Percentiles rank a stretch among this genome's conserved stretches.
These are phyloP conservation scores for Strigamia transsilvanica DNA, from an alignment of 2,888 invertebrate genomes.

Conservation along the genomic window DNA sequence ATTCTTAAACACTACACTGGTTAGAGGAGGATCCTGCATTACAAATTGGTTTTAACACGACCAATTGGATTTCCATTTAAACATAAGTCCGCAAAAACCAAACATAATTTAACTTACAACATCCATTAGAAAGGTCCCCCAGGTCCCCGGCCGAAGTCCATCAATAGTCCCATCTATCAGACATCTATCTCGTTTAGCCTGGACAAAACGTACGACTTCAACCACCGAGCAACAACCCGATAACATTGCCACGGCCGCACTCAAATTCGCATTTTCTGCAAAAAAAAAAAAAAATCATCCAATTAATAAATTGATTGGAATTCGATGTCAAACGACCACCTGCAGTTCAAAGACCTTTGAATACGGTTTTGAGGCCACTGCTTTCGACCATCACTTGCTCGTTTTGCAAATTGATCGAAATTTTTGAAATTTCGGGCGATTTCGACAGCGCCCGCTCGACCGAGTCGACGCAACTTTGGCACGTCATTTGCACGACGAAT, in stretches of 20 bases:
- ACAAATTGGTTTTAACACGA: too few species aligned
- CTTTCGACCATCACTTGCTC: constrained; percentile 74
- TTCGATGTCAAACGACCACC: background rate
- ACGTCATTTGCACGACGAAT: constrained; percentile 58
- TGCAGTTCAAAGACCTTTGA: constrained; percentile 77
- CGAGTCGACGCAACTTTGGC: constrained; percentile 55
- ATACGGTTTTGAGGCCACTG: constrained; percentile 77
- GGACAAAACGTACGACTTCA: constrained; percentile 81
- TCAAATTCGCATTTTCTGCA: constrained; percentile 57
- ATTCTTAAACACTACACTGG: too few species aligned
- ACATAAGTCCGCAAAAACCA: too few species aligned
- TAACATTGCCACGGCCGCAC: constrained; percentile 78
- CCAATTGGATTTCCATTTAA: too few species aligned
- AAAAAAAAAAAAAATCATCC: background rate
- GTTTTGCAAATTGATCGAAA: constrained; percentile 70
- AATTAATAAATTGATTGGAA: background rate
- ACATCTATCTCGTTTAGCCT: constrained; percentile 70
- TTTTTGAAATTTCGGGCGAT: constrained; percentile 66
- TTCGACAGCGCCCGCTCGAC: constrained; percentile 54
- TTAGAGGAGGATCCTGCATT: background rate
- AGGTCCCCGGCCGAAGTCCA: constrained; percentile 77
- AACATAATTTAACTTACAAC: constrained; percentile 65
- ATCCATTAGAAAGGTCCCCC: constrained; percentile 76
- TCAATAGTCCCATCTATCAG: constrained; percentile 86
- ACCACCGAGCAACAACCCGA: constrained; percentile 67